Evolutionary conservation across 2,797 vertebrate genomes (phyloP).

Genomic region (Pelochelys cantorii): DNA sequence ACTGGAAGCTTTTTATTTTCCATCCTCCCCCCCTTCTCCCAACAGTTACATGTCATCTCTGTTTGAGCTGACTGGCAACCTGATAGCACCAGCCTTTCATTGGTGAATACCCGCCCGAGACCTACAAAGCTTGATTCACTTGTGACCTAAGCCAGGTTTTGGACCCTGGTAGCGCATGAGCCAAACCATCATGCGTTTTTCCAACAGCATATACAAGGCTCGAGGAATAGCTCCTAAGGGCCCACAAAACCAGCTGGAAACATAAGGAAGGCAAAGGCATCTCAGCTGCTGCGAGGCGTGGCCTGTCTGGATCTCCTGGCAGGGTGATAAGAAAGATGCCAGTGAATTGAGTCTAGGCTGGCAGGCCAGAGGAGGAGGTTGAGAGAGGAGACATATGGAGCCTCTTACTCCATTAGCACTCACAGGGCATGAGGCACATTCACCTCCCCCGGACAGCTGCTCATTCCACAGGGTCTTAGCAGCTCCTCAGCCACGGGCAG

Average conservation of each 20-base stretch:
- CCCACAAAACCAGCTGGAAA: rapidly evolving
- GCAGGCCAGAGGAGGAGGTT: background rate
- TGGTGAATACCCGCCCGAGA: background rate
- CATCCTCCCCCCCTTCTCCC: rapidly evolving
- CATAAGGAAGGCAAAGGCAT: background rate
- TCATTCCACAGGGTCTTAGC: rapidly evolving
- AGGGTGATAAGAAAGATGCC: background rate
- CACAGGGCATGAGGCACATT: background rate
- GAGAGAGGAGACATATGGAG: background rate
- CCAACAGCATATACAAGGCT: background rate
- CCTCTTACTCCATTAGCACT: rapidly evolving
- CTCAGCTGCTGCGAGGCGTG: rapidly evolving
- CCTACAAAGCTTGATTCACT: background rate
- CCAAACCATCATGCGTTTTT: background rate
- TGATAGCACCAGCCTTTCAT: too few relatives aligned
- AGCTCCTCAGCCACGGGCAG: rapidly evolving
- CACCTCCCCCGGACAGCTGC: background rate
- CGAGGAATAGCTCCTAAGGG: background rate
- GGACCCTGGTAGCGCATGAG: background rate
- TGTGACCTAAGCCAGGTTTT: background rate
- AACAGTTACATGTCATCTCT: too few relatives aligned
- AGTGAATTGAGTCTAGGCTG: background rate
- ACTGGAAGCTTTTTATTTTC: background rate
- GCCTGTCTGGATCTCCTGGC: background rate
- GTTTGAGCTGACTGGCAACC: too few relatives aligned